Percentiles rank a stretch among this genome's conserved stretches.
phyloP scores from a whole-genome alignment of 1,140 invertebrate genomes.

The Marisa cornuarietis region DNA sequence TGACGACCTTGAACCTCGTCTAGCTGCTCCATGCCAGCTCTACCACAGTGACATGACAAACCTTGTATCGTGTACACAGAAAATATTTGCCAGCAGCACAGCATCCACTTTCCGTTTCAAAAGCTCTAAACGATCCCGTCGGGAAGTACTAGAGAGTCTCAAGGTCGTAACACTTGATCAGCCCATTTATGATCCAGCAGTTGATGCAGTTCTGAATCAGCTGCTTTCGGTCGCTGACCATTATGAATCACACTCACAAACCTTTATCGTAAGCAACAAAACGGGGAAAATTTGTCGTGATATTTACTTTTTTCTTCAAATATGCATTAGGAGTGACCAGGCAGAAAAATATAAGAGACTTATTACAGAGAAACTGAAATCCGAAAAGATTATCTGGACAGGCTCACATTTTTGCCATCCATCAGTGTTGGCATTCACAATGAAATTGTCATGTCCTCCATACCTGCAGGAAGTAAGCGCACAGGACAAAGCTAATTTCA shows the following conservation, averaged over 20 bases:
- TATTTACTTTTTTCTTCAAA: not conserved
- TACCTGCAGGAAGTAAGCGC: constrained; percentile 30
- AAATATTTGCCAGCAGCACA: not conserved
- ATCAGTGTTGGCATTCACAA: constrained; percentile 23
- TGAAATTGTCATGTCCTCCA: constrained; percentile 31
- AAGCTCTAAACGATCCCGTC: not conserved
- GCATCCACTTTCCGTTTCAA: not conserved
- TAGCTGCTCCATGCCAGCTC: not conserved
- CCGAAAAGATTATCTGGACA: constrained; percentile 14
- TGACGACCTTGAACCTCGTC: not conserved
- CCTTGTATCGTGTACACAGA: not conserved
- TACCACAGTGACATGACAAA: not conserved
- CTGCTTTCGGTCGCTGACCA: too few relatives aligned
- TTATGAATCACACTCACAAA: not conserved
- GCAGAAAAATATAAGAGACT: too few relatives aligned
- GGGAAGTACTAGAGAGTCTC: not conserved
- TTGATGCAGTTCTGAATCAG: not conserved
- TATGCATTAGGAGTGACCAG: not conserved
- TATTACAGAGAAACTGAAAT: not conserved
- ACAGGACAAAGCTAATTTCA: not conserved
- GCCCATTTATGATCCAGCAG: not conserved
- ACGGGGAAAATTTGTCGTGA: not conserved
- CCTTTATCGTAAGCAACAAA: not conserved
- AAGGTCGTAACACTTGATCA: not conserved
- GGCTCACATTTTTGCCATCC: constrained; percentile 24